Evolutionary conservation across 2,797 vertebrate genomes (phyloP), one percentile per base, ranked within the genome.

Genomic region (Lepidocolaptes lacrymiger): DNA sequence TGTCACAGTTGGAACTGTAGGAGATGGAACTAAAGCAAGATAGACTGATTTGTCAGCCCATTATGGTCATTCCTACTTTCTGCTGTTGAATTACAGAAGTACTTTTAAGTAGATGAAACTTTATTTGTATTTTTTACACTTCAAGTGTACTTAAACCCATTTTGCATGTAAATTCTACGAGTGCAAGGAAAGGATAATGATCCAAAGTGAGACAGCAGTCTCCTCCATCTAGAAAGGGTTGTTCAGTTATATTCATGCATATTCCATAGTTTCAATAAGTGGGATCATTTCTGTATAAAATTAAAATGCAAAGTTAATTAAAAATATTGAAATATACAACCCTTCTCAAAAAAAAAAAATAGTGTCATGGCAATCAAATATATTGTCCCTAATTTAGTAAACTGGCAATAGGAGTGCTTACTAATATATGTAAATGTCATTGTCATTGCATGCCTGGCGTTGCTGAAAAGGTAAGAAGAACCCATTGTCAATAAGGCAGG

Each of bases 381-480:
- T 39, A 59, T 75, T 72, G 28, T 51, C 51, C 21, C 30, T 95
- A 48, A 78, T 88, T 87, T 83, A 74, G 64, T 4, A 85, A 34
- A 77, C 41, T 72, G 22, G 13, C 22, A 88, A 54, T 19, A 68
- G 54, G 30, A 92, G 49, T 80, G 13, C 36, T 85, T 74, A 36
- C 14, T 71, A 39, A 76, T 80, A 56, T 36, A 22, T 74, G n/a
- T 32, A 91, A 88, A 94, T 56, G 34, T 28, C 69, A 27, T 52
- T 77, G 67, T 37, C 59, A 71, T 20, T 88, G 61, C 89, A 76
- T 36, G n/a, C 37, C 49, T 87, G 44, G 27, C 13, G 58, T 41
- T 85, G 63, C 26, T 82, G 58, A 86, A 89, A 87, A 95, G 19
- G 64, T 49, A 94, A 85, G 91, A 94, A 59, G 20, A 78, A 51